Evolutionary conservation across 2,113 vertebrate species (phyloP), one percentile per base, ranked within the genome.

Genomic region (Orcinus orca): DNA sequence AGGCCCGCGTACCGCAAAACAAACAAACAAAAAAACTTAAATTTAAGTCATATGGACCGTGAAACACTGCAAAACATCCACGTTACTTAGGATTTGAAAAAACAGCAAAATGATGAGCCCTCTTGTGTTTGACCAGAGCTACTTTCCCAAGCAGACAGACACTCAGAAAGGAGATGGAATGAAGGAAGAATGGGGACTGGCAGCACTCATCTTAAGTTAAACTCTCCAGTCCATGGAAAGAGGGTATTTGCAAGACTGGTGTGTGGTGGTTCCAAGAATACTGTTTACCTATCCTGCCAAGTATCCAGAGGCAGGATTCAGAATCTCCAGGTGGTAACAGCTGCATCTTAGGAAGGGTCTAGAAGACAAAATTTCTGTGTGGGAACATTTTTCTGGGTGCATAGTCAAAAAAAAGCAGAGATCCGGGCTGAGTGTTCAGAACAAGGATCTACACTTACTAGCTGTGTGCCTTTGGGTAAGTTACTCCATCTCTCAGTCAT

Each of bases 281-380:
- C 55, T 58, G 65, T 26, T 79, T 67, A 85, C 10, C 41, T 68
- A 55, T 44, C 21, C 50, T 33, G 60, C 38, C n/a, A 77, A 92
- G 50, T 67, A 67, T 18, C 55, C n/a, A 90, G 10, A 86, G 36
- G 41, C 33, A 87, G 73, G 74, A 63, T 77, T 55, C 76, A 47
- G 50, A 67, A 67, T 93, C 47, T 81, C 73, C 58, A 86, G 53
- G 12, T 63, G 47, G 36, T 90, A 85, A 95, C 36, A 88, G 12
- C 1, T 89, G 20, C 6, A 74, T 76, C 76, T 82, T 29, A 9
- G 41, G 62, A 77, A 82, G 58, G 23, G 31, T 82, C 63, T 14
- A 82, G 60, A 91, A 70, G 60, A 38, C 17, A 94, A 94, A 50
- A 65, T 38, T 88, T 93, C 77, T 82, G 82, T 38, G 58, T 96